A percentile compares a stretch with the other conserved stretches of the same genome.
phyloP scores from a whole-genome alignment of 2,888 invertebrate species.

The Lasioglossum oenotherae region DNA sequence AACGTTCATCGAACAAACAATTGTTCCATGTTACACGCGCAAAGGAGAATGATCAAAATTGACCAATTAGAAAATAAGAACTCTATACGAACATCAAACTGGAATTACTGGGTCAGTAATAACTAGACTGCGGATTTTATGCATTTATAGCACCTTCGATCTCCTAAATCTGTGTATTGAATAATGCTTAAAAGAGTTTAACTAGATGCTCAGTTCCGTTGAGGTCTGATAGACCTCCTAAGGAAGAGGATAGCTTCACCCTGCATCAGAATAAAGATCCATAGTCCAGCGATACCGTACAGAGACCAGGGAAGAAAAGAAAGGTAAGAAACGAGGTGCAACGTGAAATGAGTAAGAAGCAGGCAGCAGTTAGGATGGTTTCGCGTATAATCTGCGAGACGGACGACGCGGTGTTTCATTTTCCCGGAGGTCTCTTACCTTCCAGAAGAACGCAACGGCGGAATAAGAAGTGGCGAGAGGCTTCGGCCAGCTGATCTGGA shows the following conservation, averaged over 20 bases:
- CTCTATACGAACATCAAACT: background rate
- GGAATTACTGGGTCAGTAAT: background rate
- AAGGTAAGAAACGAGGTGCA: background rate
- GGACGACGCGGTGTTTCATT: background rate
- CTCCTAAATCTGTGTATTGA: background rate
- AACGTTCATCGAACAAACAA: background rate
- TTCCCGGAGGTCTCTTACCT: constrained; percentile 72
- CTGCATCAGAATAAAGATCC: background rate
- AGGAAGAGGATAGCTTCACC: background rate
- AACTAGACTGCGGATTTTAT: background rate
- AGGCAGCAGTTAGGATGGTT: background rate
- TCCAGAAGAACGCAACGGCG: constrained; percentile 86
- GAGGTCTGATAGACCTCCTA: background rate
- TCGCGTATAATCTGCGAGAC: background rate
- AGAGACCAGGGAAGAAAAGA: background rate
- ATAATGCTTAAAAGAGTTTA: background rate
- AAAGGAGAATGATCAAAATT: background rate
- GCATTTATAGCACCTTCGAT: background rate
- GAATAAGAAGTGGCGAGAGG: constrained; percentile 91
- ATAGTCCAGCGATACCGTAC: background rate
- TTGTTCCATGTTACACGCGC: background rate
- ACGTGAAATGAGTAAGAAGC: background rate
- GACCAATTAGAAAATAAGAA: background rate
- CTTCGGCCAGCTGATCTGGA: constrained; percentile 85
- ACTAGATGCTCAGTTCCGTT: background rate